Percentiles rank a stretch among this genome's conserved stretches.
Conservation (phyloP, 2,113 vertebrate genomes). For the Rhagologus leucostigma region DNA sequence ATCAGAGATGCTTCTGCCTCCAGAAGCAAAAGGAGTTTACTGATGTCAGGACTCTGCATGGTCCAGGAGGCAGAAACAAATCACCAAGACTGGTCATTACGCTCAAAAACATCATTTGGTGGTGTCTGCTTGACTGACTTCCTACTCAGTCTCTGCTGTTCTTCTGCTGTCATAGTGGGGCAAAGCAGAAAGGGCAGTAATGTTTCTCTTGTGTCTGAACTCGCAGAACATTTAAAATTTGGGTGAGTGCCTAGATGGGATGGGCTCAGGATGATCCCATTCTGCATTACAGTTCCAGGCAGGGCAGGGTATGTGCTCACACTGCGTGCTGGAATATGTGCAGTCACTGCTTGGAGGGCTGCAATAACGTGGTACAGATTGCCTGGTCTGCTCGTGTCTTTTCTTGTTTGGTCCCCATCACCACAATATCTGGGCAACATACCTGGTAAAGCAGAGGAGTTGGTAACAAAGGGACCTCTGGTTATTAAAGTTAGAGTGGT, state of each 20-base stretch:
- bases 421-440: neutral
- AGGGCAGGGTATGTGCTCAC: neutral
- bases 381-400: neutral
- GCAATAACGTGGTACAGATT: neutral
- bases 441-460: neutral
- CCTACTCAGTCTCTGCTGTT: neutral
- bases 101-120: neutral
- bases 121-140: neutral
- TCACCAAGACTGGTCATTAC: neutral
- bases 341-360: neutral
- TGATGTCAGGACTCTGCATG: neutral
- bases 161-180: neutral
- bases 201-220: conserved; percentile 31
- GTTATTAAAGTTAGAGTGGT: neutral
- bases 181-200: conserved; percentile 30
- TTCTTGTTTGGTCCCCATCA: neutral
- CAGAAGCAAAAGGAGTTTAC: neutral
- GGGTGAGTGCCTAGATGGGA: conserved; percentile 13
- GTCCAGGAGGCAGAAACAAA: neutral
- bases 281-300: neutral
- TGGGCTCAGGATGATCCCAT: conserved; percentile 39
- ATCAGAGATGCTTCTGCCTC: neutral
- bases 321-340: fast-evolving
- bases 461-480: neutral
- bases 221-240: neutral